Base-by-base conservation (phyloP, 1,140 invertebrate species). In the Zaprionus kolodkinae region DNA sequence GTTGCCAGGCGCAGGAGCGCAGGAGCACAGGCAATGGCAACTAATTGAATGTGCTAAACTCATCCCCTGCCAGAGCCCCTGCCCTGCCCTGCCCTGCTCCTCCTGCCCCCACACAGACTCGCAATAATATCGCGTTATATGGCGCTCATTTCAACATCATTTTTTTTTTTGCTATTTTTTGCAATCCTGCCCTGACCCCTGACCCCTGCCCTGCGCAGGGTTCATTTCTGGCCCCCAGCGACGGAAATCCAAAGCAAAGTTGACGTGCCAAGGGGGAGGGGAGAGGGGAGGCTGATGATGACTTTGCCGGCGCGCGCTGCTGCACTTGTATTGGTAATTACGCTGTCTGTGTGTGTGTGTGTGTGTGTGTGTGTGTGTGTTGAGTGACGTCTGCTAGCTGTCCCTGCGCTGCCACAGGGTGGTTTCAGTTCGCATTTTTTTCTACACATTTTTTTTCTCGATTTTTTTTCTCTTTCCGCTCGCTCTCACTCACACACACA, bases 1-100 rank as follows among this genome's bases (percentile, higher is more conserved):
- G 72, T 78, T 76, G 69, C 72, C 57, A 83, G 55, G 75, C 79
- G 36, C 64, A 79, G 76, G 76, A 71, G 73, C 30, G 30, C 33
- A 35, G 33, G 1, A 10, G 40, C 6, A 6, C n/a, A 43, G 40
- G 40, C 69, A 76, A 76, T 76, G 85, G 48, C 85, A 88, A 84
- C 85, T 88, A 88, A 89, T 88, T 88, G 85, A 88, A 88, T 88
- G 80, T 84, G 85, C 84, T 68, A 80, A 89, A 78, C 73, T 62
- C 2, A 25, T 11, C 50, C 50, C 6, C 3, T 30, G 6, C 6
- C 4, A 30, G 1, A 6, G 50, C 38, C 17, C 52, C 21, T 17
- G 12, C 35, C 6, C n/a, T n/a, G n/a, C n/a, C 56, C 40, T 21
- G 21, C 21, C 21, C 21, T 21, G 21, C 50, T 40, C 35, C 27